phyloP scores from a whole-genome alignment of 2,113 vertebrate species.

The Cyprinodon brontotheroides region DNA sequence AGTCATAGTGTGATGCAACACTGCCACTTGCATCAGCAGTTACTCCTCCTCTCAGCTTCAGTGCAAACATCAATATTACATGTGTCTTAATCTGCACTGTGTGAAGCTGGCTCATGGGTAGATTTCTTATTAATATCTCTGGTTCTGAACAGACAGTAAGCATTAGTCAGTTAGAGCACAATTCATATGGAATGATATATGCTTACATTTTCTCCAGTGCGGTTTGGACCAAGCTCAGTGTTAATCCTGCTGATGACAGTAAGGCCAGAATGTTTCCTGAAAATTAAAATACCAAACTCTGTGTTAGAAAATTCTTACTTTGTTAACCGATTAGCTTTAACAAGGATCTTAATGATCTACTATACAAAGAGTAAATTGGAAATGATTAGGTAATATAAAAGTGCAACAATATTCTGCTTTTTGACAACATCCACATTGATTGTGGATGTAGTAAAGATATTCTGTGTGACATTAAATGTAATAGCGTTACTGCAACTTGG shows the following conservation, averaged over 20 bases:
- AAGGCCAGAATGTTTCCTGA: slow-evolving; percentile 13
- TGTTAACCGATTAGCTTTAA: too few species aligned
- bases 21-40: slow-evolving; percentile 15
- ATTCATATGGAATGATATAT: slow-evolving; percentile 21
- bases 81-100: slow-evolving; percentile 33
- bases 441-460: background rate
- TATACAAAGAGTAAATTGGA: background rate
- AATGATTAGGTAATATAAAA: background rate
- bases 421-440: background rate
- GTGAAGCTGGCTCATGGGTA: background rate
- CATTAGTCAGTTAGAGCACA: slow-evolving; percentile 31
- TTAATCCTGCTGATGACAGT: slow-evolving; percentile 38
- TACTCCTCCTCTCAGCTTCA: slow-evolving; percentile 12
- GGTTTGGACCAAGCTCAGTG: slow-evolving; percentile 19
- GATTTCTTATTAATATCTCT: slow-evolving; percentile 30
- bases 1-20: slow-evolving; percentile 25
- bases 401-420: background rate
- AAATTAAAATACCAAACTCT: slow-evolving; percentile 53
- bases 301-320: slow-evolving; percentile 13
- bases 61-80: slow-evolving; percentile 46
- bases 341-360: background rate
- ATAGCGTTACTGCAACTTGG: background rate
- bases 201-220: background rate
- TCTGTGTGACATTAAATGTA: slow-evolving; percentile 3
- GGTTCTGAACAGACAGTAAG: slow-evolving; percentile 17